These are phyloP conservation scores for Cinara cedri DNA, from an alignment of 2,888 invertebrate genomes.

Conservation along the genomic window DNA sequence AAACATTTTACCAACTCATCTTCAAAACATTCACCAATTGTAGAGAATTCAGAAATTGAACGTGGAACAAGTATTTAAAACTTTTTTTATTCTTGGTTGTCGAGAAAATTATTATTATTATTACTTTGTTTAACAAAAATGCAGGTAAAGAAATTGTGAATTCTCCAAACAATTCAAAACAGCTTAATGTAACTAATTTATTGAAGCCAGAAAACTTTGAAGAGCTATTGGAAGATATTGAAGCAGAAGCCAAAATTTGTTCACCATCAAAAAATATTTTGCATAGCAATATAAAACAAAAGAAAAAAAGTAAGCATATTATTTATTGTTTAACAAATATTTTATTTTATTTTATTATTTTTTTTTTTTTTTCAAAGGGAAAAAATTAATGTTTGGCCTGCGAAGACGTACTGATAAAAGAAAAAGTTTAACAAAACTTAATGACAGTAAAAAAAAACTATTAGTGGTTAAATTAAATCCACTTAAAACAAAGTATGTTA, in stretches of 20 bases:
- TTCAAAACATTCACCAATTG: neutral
- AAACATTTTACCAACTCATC: conserved; percentile 8
- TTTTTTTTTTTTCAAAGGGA: conserved; percentile 4
- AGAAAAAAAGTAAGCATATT: conserved; percentile 17
- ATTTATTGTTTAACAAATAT: neutral
- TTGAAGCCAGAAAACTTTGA: conserved; percentile 45
- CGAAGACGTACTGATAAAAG: conserved; percentile 29
- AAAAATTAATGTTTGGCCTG: conserved; percentile 29
- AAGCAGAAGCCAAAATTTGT: conserved; percentile 51
- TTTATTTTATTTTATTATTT: neutral
- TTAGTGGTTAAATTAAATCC: conserved; percentile 38
- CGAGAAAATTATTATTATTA: neutral
- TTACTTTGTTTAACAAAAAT: neutral
- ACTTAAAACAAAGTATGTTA: conserved; percentile 18
- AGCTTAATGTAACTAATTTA: conserved; percentile 8
- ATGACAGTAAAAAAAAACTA: conserved; percentile 28
- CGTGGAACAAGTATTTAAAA: conserved; percentile 19
- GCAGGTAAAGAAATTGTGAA: neutral
- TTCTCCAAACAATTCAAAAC: neutral
- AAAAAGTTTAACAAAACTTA: conserved; percentile 18
- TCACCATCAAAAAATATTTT: conserved; percentile 38
- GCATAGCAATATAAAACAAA: conserved; percentile 23
- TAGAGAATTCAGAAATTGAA: conserved; percentile 30
- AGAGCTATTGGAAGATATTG: conserved; percentile 50
- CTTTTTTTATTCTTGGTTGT: too few relatives aligned